phyloP scores from a whole-genome alignment of 2,113 vertebrate genomes.

The Colaptes auratus region DNA sequence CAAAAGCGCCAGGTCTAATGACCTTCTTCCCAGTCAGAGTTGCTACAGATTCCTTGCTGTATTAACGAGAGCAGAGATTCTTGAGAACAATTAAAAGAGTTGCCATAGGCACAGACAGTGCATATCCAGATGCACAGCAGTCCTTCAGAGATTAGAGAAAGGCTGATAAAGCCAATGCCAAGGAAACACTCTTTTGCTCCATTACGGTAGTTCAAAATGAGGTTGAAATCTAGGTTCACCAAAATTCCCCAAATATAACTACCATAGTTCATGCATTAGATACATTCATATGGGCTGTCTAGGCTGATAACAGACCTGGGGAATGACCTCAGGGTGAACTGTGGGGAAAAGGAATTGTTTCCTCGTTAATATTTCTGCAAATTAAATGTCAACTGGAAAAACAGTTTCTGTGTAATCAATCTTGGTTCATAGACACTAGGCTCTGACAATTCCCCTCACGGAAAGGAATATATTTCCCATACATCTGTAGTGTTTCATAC shows the following conservation, averaged over 20 bases:
- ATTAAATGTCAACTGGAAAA: constrained; percentile 65
- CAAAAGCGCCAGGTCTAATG: background rate
- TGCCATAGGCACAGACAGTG: background rate
- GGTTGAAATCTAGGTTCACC: background rate
- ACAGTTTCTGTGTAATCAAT: constrained; percentile 56
- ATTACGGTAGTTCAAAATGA: background rate
- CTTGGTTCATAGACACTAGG: constrained; percentile 35
- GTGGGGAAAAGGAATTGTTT: constrained; percentile 55
- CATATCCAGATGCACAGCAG: background rate
- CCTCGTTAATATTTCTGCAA: constrained; percentile 59
- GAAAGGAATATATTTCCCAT: constrained; percentile 58
- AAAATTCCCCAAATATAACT: background rate
- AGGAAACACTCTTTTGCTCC: background rate
- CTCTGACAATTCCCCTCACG: constrained; percentile 47
- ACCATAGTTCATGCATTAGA: background rate
- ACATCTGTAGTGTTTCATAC: constrained; percentile 62
- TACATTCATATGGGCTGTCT: background rate
- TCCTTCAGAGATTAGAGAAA: background rate
- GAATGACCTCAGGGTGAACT: constrained; percentile 62
- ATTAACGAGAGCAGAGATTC: background rate
- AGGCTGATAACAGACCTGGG: constrained; percentile 31
- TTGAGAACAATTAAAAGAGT: background rate
- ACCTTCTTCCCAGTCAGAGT: background rate
- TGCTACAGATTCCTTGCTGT: background rate
- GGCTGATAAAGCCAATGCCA: background rate